A percentile compares a stretch with the other conserved stretches of the same genome.
Conservation (phyloP, 2,113 vertebrate species). For the Pholis gunnellus region DNA sequence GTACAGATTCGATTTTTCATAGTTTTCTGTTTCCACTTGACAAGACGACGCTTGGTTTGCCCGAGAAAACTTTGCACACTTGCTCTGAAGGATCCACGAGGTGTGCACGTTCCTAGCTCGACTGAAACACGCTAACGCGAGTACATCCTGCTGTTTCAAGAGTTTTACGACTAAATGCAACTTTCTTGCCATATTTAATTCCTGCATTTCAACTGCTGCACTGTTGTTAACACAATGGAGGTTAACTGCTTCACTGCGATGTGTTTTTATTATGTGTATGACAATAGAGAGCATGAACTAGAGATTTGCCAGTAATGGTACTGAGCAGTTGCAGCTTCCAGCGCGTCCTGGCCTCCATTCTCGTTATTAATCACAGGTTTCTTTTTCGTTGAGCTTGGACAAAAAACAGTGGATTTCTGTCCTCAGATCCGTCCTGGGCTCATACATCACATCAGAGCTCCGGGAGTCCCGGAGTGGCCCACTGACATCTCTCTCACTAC, state of each 20-base stretch:
- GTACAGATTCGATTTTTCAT: background rate
- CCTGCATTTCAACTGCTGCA: background rate
- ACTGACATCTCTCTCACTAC: slow-evolving; percentile 69
- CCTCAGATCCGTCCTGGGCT: slow-evolving; percentile 52
- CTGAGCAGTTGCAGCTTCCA: slow-evolving; percentile 22
- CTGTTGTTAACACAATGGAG: background rate
- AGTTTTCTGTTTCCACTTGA: background rate
- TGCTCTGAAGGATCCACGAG: no score
- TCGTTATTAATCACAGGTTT: slow-evolving; percentile 56
- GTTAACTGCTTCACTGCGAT: background rate
- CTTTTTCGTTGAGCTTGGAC: slow-evolving; percentile 12
- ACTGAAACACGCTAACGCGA: no score
- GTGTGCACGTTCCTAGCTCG: no score
- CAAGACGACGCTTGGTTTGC: background rate
- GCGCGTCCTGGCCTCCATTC: background rate
- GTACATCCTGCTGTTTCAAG: no score
- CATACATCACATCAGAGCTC: slow-evolving; percentile 71
- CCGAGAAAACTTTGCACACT: no score
- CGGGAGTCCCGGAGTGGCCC: slow-evolving; percentile 52
- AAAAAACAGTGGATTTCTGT: slow-evolving; percentile 60
- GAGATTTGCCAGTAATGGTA: background rate
- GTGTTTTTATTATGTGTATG: background rate
- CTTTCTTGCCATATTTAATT: no score
- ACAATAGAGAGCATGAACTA: background rate
- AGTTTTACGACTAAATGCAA: no score